These are phyloP conservation scores for Todiramphus chloris DNA, from an alignment of 2,113 vertebrate genomes.

Conservation along the genomic window DNA sequence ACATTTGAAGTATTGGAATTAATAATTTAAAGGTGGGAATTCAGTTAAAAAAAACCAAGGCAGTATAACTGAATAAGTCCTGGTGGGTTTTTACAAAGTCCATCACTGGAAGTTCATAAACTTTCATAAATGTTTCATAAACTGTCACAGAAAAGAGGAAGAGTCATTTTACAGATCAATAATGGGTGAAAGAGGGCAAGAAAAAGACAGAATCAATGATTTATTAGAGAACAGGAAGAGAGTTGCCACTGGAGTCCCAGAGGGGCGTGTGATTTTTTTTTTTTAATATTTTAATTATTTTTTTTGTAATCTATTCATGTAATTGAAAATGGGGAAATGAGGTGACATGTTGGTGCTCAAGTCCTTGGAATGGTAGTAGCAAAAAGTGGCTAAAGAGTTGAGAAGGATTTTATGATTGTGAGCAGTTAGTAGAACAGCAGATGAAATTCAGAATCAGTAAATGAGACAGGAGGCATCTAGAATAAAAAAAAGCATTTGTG, in stretches of 20 bases:
- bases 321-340: not conserved
- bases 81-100: not conserved
- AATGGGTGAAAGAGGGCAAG: not conserved
- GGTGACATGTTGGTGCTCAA: rapidly evolving
- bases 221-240: not conserved
- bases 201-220: not conserved
- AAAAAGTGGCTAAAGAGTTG: not conserved
- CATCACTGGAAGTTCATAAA: not conserved
- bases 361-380: not conserved
- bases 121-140: not conserved
- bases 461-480: not conserved
- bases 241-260: not conserved
- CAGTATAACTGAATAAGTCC: not conserved
- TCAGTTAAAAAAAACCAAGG: not conserved
- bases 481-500: not conserved
- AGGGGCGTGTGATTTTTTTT: not conserved
- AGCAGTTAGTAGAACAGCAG: not conserved
- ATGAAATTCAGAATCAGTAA: not conserved
- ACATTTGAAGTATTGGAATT: not conserved
- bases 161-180: not conserved
- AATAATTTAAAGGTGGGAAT: not conserved
- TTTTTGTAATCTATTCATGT: not conserved
- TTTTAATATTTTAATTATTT: not conserved
- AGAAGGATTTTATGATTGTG: not conserved
- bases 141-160: not conserved